A percentile compares a stretch with the other conserved stretches of the same genome.
Conservation (phyloP, 2,888 invertebrate genomes). For the Conops quadrifasciatus region DNA sequence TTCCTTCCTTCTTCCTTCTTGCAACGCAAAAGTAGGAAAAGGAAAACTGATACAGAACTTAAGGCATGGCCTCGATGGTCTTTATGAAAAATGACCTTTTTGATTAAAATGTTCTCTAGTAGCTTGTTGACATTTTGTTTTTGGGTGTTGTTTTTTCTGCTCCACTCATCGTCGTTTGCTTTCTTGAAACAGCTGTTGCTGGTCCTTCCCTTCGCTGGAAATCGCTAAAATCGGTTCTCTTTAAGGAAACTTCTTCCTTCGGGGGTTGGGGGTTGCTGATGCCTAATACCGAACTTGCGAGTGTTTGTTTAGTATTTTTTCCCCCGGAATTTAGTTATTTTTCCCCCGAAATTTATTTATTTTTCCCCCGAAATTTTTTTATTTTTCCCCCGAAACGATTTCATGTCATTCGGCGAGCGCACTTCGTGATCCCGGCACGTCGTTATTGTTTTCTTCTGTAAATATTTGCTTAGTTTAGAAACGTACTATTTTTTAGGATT, state of each 20-base stretch:
- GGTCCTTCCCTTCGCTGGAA: background rate
- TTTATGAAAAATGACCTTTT: slow-evolving; percentile 38
- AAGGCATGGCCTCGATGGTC: background rate
- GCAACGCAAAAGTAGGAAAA: background rate
- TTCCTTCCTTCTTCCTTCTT: background rate
- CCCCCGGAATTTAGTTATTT: background rate
- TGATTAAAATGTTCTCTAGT: slow-evolving; percentile 36
- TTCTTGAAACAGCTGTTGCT: background rate
- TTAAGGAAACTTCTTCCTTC: background rate
- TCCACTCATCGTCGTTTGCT: background rate
- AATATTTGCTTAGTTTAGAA: background rate
- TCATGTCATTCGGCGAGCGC: too few species aligned
- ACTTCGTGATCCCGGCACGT: background rate
- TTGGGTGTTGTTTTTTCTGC: too few species aligned
- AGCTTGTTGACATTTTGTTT: too few species aligned
- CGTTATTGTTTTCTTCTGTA: background rate
- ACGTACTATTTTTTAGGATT: background rate
- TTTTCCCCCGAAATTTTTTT: background rate
- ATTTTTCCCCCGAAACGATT: too few species aligned
- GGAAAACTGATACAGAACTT: background rate
- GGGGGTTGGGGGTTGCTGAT: background rate
- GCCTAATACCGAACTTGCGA: too few species aligned
- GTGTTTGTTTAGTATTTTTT: too few species aligned
- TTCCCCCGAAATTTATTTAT: too few species aligned
- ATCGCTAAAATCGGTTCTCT: background rate